Conservation (phyloP, 2,113 vertebrate species). For the Ardeotis arabs region DNA sequence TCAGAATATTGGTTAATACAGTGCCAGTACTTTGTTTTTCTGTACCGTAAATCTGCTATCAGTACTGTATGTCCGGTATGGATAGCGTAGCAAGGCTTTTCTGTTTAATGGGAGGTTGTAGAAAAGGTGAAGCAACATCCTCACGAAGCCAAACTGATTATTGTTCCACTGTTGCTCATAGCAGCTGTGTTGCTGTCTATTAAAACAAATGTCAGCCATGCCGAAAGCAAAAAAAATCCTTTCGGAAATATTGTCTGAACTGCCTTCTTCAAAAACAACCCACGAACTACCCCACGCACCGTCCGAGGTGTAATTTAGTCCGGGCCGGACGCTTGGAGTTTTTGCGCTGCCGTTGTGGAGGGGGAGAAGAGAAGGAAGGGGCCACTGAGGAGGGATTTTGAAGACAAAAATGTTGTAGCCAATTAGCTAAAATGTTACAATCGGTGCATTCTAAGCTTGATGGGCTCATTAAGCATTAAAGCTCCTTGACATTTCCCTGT, state of each 20-base stretch:
- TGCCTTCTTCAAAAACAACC: conserved; percentile 20
- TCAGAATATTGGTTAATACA: background rate
- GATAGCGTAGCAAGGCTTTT: background rate
- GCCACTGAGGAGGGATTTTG: background rate
- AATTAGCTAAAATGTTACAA: conserved; percentile 87
- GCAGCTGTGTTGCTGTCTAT: background rate
- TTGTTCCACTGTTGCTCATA: background rate
- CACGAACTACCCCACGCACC: background rate
- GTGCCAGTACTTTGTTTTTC: background rate
- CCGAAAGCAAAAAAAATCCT: background rate
- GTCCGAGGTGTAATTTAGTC: background rate
- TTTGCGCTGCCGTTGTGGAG: background rate
- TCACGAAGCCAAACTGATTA: background rate
- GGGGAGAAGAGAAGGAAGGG: background rate
- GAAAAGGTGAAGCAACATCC: background rate
- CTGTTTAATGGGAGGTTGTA: background rate
- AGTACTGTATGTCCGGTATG: background rate
- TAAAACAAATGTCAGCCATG: conserved; percentile 12
- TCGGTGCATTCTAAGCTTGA: conserved; percentile 74
- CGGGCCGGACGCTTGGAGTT: background rate
- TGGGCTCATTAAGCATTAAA: conserved; percentile 84
- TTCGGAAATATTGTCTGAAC: background rate
- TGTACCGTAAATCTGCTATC: background rate
- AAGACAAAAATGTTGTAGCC: conserved; percentile 76
- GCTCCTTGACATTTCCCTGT: conserved; percentile 81